Percentiles rank a stretch among this genome's conserved stretches.
These are phyloP conservation scores for Hesperophylax magnus DNA, from an alignment of 1,140 invertebrate species.

Conservation along the genomic window DNA sequence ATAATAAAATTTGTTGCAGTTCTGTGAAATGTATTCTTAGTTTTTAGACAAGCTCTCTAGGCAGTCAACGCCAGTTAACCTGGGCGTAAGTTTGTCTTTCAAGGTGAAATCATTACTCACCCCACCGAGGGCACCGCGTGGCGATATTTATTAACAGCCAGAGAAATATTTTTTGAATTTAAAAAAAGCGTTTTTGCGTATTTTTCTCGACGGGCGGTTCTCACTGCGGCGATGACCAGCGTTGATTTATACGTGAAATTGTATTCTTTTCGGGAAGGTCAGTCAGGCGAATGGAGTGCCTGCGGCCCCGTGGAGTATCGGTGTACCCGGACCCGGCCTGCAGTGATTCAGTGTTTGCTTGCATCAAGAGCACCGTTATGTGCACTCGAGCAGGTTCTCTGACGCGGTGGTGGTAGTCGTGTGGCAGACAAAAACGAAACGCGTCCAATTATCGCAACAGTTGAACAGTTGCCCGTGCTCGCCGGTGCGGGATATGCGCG, in stretches of 20 bases:
- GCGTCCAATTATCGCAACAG: constrained; percentile 1
- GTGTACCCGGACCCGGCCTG: too few species aligned
- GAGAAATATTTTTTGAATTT: too few species aligned
- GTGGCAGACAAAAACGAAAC: neutral
- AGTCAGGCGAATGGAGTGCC: neutral
- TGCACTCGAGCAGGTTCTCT: neutral
- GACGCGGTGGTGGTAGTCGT: neutral
- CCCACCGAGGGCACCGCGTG: too few species aligned
- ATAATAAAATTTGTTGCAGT: too few species aligned
- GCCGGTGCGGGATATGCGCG: neutral
- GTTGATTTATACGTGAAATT: neutral
- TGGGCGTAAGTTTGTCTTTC: too few species aligned
- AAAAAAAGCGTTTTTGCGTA: too few species aligned
- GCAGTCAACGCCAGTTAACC: too few species aligned
- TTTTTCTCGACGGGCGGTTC: neutral
- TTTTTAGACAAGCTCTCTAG: too few species aligned
- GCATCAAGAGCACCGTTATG: neutral
- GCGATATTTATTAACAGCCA: too few species aligned
- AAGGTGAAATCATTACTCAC: too few species aligned
- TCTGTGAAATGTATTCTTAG: neutral
- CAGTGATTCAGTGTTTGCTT: too few species aligned
- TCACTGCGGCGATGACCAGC: neutral
- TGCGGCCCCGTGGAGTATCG: too few species aligned
- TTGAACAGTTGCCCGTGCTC: neutral
- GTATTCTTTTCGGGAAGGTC: constrained; percentile 8